phyloP scores from a whole-genome alignment of 2,888 invertebrate genomes.

The Cylloceria caligata region DNA sequence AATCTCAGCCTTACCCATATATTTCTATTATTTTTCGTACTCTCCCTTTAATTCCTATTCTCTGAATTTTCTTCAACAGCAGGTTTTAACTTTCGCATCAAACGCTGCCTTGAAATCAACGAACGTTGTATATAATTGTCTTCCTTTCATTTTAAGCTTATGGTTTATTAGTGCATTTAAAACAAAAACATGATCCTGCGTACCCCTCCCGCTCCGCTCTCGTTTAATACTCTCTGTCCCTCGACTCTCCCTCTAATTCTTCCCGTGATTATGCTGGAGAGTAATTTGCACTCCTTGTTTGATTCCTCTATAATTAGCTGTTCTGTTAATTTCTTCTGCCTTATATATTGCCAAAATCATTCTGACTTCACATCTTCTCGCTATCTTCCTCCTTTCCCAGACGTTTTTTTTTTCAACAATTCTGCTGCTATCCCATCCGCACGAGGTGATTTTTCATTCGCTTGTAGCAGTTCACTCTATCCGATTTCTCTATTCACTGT shows the following conservation, averaged over 20 bases:
- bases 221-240: constrained; percentile 15
- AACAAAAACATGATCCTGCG: constrained; percentile 57
- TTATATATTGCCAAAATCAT: constrained; percentile 47
- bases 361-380: constrained; percentile 39
- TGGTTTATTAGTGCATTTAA: constrained; percentile 50
- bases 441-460: constrained; percentile 25
- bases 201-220: constrained; percentile 41
- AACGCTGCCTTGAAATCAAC: constrained; percentile 64
- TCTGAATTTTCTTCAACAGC: constrained; percentile 42
- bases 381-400: constrained; percentile 19
- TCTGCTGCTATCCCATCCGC: constrained; percentile 25
- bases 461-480: not conserved
- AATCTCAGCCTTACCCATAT: too few species aligned
- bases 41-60: constrained; percentile 23
- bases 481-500: constrained; percentile 35
- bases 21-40: constrained; percentile 22
- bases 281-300: constrained; percentile 46
- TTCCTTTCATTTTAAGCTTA: constrained; percentile 33
- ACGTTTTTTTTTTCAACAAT: constrained; percentile 20
- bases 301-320: constrained; percentile 48
- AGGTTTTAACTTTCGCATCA: constrained; percentile 53
- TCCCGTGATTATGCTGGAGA: constrained; percentile 42
- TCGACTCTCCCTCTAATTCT: constrained; percentile 38
- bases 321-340: constrained; percentile 33
- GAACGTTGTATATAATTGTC: constrained; percentile 45